These are phyloP conservation scores for Gryon sp. DNA, from an alignment of 1,140 invertebrate species.

Conservation along the genomic window DNA sequence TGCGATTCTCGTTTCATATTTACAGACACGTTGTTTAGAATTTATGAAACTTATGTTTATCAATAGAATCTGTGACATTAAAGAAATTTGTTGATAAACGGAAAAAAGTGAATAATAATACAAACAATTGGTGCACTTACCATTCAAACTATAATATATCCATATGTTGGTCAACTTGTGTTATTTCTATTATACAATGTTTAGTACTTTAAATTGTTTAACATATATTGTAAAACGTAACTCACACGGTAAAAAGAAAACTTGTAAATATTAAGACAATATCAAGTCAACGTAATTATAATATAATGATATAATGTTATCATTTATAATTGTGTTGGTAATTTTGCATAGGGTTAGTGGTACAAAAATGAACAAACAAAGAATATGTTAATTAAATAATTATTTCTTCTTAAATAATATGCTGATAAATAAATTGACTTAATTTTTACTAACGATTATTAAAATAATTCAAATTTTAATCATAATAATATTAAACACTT, in stretches of 20 bases:
- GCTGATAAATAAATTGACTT: too few species aligned
- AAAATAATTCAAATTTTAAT: too few species aligned
- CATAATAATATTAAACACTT: too few species aligned
- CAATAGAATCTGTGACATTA: background rate
- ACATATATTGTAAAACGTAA: slow-evolving; percentile 59
- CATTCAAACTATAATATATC: slow-evolving; percentile 36
- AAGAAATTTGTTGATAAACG: too few species aligned
- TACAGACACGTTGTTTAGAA: slow-evolving; percentile 1
- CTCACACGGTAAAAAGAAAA: slow-evolving; percentile 57
- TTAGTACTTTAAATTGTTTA: slow-evolving; percentile 51
- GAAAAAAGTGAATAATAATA: too few species aligned
- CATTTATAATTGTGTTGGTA: slow-evolving; percentile 47
- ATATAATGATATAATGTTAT: slow-evolving; percentile 44
- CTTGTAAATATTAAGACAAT: slow-evolving; percentile 62
- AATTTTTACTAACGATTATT: too few species aligned
- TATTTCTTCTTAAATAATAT: too few species aligned
- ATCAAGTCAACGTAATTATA: slow-evolving; percentile 59
- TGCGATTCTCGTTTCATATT: background rate
- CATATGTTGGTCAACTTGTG: slow-evolving; percentile 49
- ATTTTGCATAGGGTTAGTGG: slow-evolving; percentile 44
- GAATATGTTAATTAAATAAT: too few species aligned
- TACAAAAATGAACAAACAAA: slow-evolving; percentile 1
- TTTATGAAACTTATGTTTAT: background rate
- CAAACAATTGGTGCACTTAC: slow-evolving; percentile 44
- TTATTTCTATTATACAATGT: slow-evolving; percentile 55